Evolutionary conservation across 2,888 invertebrate genomes (phyloP), one percentile per base, ranked within the genome.

Genomic region (Brachynemurus nebulosus): DNA sequence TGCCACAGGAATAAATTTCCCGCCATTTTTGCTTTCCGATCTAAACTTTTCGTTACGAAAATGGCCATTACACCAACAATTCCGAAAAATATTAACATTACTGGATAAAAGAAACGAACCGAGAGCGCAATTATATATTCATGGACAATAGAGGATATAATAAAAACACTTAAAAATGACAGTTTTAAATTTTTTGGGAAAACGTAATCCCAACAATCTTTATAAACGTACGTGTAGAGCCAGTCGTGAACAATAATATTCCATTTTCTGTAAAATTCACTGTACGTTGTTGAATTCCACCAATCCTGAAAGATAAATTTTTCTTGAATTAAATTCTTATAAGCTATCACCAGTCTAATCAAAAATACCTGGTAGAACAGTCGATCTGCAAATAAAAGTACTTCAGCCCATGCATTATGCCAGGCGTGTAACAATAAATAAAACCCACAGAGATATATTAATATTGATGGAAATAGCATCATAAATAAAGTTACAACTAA

Each of bases 161-260:
- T 55, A 54, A 91, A 86, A 1, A 86, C 86, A 5, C 68, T 56
- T 2, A 75, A 57, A 52, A 76, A 77, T 1, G 83, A n/a, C n/a
- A n/a, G n/a, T n/a, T n/a, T n/a, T n/a, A n/a, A n/a, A n/a, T n/a
- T n/a, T n/a, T n/a, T n/a, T n/a, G n/a, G n/a, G n/a, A n/a, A n/a
- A n/a, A 74, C 46, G 14, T 66, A 52, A 40, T 64, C 67, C 48
- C 68, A 63, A 25, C 66, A 52, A 42, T 90, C 92, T 55, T 76
- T 78, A 64, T 90, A 92, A 46, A 97, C 72, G 62, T 95, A 91
- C 4, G 80, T 78, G 54, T 90, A 86, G 1, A 96, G 70, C 93
- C 93, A 97, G 53, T 91, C 89, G 60, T 95, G 86, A 0, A 96
- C 92, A 0, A 95, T 81, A 12, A 88, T 75, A 62, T 97, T 97